phyloP scores from a whole-genome alignment of 2,113 vertebrate species.

The Hippocampus mohnikei region DNA sequence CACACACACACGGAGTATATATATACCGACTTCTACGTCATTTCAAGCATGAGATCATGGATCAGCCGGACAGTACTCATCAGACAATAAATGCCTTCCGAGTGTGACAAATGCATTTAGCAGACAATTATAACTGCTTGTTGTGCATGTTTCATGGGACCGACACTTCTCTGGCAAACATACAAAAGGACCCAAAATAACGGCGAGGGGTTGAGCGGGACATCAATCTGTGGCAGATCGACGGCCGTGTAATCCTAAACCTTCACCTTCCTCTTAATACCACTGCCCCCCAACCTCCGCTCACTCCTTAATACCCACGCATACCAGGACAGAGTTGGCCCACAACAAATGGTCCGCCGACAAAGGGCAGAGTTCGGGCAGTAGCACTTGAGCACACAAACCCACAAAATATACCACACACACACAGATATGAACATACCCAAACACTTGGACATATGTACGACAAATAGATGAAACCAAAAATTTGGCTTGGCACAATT shows the following conservation, averaged over 20 bases:
- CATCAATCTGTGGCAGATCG: conserved; percentile 72
- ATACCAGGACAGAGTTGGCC: conserved; percentile 69
- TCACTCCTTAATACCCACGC: conserved; percentile 59
- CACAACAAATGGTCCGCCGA: conserved; percentile 76
- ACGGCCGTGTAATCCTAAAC: conserved; percentile 73
- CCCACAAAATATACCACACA: background rate
- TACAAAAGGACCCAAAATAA: conserved; percentile 79
- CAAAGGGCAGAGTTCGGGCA: conserved; percentile 74
- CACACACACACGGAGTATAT: background rate
- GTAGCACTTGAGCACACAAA: conserved; percentile 39
- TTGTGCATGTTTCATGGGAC: conserved; percentile 27
- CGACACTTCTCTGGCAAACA: conserved; percentile 63
- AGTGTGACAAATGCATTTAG: conserved; percentile 42
- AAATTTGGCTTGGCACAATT: conserved; percentile 52
- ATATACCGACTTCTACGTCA: background rate
- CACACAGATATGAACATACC: conserved; percentile 5
- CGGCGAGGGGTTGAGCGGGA: conserved; percentile 57
- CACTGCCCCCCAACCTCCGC: conserved; percentile 48
- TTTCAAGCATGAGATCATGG: conserved; percentile 6
- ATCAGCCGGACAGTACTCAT: background rate
- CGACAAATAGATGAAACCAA: conserved; percentile 19
- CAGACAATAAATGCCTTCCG: conserved; percentile 37
- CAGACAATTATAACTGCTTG: conserved; percentile 34
- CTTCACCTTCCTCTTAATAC: conserved; percentile 71
- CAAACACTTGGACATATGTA: background rate